A percentile compares a stretch with the other conserved stretches of the same genome.
These are phyloP conservation scores for Benthosema pterotum DNA, from an alignment of 2,797 vertebrate genomes.

Conservation along the genomic window DNA sequence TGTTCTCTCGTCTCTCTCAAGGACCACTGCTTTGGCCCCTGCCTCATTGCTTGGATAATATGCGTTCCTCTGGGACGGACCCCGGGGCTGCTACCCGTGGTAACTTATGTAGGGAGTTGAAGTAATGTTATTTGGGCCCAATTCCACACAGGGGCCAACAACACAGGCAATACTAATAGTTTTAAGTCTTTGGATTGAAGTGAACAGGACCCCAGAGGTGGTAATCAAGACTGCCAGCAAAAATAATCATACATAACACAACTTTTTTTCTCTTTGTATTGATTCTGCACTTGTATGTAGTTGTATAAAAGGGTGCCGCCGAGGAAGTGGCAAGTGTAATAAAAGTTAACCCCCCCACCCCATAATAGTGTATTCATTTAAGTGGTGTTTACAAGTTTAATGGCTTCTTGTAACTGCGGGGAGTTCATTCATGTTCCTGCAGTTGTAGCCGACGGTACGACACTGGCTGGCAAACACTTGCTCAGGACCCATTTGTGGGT, in stretches of 20 bases:
- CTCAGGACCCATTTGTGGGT: no score
- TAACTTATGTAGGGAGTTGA: conserved; percentile 49
- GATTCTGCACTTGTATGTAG: conserved; percentile 14
- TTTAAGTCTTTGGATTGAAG: conserved; percentile 30
- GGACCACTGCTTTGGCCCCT: conserved; percentile 13
- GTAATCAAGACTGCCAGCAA: conserved; percentile 19
- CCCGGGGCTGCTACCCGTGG: conserved; percentile 20
- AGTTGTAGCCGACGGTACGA: no score
- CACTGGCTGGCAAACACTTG: no score
- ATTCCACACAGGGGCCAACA: conserved; percentile 39
- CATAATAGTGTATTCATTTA: conserved; percentile 27
- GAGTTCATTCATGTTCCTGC: conserved; percentile 1
- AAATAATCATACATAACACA: conserved; percentile 25
- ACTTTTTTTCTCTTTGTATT: conserved; percentile 5
- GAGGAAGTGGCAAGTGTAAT: conserved; percentile 39
- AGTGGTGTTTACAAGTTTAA: conserved; percentile 41
- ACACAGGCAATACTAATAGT: conserved; percentile 43
- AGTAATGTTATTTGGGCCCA: conserved; percentile 39
- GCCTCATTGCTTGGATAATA: conserved; percentile 36
- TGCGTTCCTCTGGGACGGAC: conserved; percentile 23
- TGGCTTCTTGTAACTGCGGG: conserved; percentile 13
- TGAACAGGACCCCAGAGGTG: conserved; percentile 26
- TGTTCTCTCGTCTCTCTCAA: conserved; percentile 7
- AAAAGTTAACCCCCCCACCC: conserved; percentile 15
- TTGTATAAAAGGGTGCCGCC: conserved; percentile 1